These are phyloP conservation scores for Melanerpes aurifrons DNA, from an alignment of 2,113 vertebrate species.

Conservation along the genomic window DNA sequence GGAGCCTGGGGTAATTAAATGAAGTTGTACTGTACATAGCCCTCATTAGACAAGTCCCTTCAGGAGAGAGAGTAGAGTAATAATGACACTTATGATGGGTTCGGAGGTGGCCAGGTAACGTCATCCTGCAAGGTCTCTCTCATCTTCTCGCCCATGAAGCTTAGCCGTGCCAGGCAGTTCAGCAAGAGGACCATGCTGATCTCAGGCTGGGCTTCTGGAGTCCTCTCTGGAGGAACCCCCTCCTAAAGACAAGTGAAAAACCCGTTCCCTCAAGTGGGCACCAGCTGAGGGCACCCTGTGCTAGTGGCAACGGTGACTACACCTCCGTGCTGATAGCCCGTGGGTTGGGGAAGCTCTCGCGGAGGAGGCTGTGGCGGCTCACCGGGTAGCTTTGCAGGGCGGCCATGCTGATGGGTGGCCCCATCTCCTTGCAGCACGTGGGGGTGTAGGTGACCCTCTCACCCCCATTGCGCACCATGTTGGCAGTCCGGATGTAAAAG, in stretches of 20 bases:
- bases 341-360: conserved; percentile 85
- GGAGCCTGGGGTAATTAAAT: neutral
- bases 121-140: neutral
- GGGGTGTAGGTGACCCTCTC: conserved; percentile 87
- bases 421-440: conserved; percentile 86
- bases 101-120: neutral
- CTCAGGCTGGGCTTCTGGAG: neutral
- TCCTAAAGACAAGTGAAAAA: neutral
- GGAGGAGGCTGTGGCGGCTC: conserved; percentile 78
- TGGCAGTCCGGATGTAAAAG: conserved; percentile 89
- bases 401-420: conserved; percentile 82
- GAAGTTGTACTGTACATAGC: conserved; percentile 59
- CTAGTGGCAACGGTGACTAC: conserved; percentile 68
- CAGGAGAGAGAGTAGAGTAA: conserved; percentile 34
- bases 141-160: neutral
- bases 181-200: neutral
- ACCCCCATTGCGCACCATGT: conserved; percentile 90
- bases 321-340: conserved; percentile 94
- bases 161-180: neutral
- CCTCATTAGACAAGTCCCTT: conserved; percentile 69
- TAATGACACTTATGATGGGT: conserved; percentile 13
- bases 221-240: neutral
- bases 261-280: neutral
- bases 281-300: neutral
- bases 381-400: conserved; percentile 80